phyloP scores from a whole-genome alignment of 2,888 invertebrate genomes.

The Leucoptera coffeella region DNA sequence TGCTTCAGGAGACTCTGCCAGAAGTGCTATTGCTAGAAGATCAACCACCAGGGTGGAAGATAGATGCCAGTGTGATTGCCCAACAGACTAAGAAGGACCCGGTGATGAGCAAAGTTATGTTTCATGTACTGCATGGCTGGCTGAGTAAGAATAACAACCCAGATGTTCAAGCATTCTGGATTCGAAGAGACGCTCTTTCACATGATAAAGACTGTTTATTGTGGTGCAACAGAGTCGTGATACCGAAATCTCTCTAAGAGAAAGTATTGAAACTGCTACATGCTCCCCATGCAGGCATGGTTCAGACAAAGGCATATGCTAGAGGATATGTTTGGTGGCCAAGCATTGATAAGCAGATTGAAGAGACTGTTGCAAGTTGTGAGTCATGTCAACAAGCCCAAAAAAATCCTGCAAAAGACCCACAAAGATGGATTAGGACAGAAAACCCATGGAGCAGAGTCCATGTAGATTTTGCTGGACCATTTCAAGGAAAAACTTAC shows the following conservation, averaged over 20 bases:
- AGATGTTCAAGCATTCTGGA: not conserved
- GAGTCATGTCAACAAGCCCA: not conserved
- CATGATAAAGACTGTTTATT: constrained; percentile 5
- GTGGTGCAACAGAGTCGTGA: constrained; percentile 4
- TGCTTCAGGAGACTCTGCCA: too few species aligned
- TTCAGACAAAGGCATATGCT: constrained; percentile 5
- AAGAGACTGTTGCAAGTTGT: constrained; percentile 1
- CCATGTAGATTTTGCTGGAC: constrained; percentile 1
- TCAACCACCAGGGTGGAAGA: constrained; percentile 2
- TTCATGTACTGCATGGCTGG: constrained; percentile 1
- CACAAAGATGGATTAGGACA: constrained; percentile 1
- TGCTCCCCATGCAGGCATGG: constrained; percentile 5
- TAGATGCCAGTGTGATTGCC: constrained; percentile 2
- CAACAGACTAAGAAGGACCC: not conserved
- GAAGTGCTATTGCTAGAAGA: constrained; percentile 2
- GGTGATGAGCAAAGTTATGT: not conserved
- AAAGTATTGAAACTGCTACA: constrained; percentile 4
- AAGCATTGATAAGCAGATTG: constrained; percentile 4
- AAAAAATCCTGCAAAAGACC: not conserved
- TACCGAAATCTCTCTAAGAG: constrained; percentile 3
- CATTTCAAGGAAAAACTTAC: constrained; percentile 1
- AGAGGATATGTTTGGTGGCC: constrained; percentile 6
- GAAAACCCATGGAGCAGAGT: not conserved
- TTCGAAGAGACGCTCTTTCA: constrained; percentile 1
- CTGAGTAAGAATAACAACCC: not conserved